Base-by-base conservation (phyloP, 2,888 invertebrate genomes). In the Synanthedon vespiformis region DNA sequence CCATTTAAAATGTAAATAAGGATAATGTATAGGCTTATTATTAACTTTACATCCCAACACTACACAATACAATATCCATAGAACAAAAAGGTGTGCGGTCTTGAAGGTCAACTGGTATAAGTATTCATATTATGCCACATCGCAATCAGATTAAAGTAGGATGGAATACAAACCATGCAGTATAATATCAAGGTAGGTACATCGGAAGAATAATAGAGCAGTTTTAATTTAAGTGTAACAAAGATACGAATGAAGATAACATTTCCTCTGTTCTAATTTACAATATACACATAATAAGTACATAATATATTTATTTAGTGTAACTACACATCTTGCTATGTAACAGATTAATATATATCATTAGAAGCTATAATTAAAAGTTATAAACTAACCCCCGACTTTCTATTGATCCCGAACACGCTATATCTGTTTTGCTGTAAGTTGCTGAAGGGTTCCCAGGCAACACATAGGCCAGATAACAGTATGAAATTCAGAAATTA, bases 21-120 rank as follows among this genome's bases (percentile, higher is more conserved):
- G 10, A 34, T 34, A 34, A 34, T 34, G 34, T 34, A 27, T 3
- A 27, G 6, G 44, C 6, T 44, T n/a, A n/a, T 44, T n/a, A 11
- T 13, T 44, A n/a, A 44, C 44, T 4, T 6, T 3, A 44, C 44
- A 13, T 44, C n/a, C 14, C 14, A 13, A 44, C 44, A 44, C 44
- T 44, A 48, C 14, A 18, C 2, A 48, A 6, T 48, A 52, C 59
- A 63, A 63, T 61, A 62, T 58, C 58, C 58, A 61, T 53, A 53
- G 55, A 59, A 65, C 61, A 71, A 68, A 66, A 68, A 67, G 56
- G 56, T 58, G 61, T 48, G 53, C 53, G 49, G 58, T 49, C 54
- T 55, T 62, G 67, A 72, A 72, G 70, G 72, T 59, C 56, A 64
- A 64, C 65, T 3, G 54, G 61, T 62, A 58, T 56, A 60, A 61